Conservation (phyloP, 2,113 vertebrate species). For the Gopherus flavomarginatus region DNA sequence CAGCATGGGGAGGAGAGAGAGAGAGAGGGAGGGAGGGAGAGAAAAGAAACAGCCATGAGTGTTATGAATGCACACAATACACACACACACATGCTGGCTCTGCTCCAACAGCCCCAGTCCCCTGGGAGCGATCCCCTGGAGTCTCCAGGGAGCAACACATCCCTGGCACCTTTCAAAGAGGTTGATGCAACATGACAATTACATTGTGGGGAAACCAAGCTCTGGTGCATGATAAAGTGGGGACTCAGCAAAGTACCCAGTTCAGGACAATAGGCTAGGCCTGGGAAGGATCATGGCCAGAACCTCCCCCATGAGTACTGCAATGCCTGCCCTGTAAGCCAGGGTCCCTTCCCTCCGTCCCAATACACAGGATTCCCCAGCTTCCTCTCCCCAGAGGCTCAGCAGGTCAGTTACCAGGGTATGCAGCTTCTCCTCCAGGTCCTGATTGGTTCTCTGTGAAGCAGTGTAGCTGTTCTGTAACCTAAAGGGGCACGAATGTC, state of each 20-base stretch:
- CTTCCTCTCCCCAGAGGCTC: not conserved
- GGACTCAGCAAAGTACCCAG: not conserved
- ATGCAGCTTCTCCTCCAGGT: conserved; percentile 97
- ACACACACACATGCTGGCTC: conserved; percentile 51
- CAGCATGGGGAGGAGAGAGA: conserved; percentile 84
- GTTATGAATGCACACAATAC: conserved; percentile 78
- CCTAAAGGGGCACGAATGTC: conserved; percentile 74
- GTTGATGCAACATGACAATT: conserved; percentile 64
- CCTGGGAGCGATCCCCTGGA: not conserved
- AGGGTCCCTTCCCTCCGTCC: not conserved
- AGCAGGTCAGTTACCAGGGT: conserved; percentile 84
- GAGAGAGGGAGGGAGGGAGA: conserved; percentile 72
- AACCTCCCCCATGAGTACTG: conserved; percentile 14
- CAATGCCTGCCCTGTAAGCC: not conserved
- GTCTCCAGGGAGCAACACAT: conserved; percentile 19
- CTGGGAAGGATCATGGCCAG: not conserved
- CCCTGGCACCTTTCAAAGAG: conserved; percentile 19
- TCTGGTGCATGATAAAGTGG: conserved; percentile 31
- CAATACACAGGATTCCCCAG: conserved; percentile 8
- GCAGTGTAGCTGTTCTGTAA: conserved; percentile 98
- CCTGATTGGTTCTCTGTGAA: conserved; percentile 96
- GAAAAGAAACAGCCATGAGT: conserved; percentile 85
- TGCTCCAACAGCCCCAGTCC: conserved; percentile 24
- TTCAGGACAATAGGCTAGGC: conserved; percentile 17
- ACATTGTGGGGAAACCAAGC: conserved; percentile 51